phyloP scores from a whole-genome alignment of 2,888 invertebrate genomes.

The Eledona agricola region DNA sequence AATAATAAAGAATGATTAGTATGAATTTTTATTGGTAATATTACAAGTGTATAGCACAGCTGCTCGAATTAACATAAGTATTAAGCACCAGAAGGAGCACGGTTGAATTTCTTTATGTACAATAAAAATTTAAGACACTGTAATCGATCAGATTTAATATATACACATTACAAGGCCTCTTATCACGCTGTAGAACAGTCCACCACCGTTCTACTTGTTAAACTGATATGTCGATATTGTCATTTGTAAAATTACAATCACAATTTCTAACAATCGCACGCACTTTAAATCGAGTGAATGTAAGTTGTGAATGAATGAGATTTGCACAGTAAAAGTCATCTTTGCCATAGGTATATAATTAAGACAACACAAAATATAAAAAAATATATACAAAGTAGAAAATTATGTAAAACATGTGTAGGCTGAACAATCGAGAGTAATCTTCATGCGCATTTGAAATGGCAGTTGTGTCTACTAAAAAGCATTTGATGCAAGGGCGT shows the following conservation, averaged over 20 bases:
- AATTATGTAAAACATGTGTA: constrained; percentile 13
- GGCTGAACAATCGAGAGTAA: constrained; percentile 11
- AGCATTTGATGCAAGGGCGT: constrained; percentile 13
- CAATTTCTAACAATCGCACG: constrained; percentile 45
- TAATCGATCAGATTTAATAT: constrained; percentile 52
- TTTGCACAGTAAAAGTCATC: constrained; percentile 24
- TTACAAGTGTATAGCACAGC: constrained; percentile 54
- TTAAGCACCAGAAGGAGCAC: constrained; percentile 58
- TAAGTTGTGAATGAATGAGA: too few species aligned
- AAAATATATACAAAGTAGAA: constrained; percentile 25
- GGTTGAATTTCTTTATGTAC: constrained; percentile 51
- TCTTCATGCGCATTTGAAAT: too few species aligned
- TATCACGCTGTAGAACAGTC: constrained; percentile 58
- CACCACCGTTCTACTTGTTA: constrained; percentile 50
- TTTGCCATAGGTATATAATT: constrained; percentile 22
- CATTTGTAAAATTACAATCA: constrained; percentile 59
- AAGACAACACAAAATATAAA: constrained; percentile 9
- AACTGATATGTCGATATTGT: constrained; percentile 62
- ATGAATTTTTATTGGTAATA: constrained; percentile 42
- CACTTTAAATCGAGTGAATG: constrained; percentile 28
- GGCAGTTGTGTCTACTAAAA: too few species aligned
- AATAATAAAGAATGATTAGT: constrained; percentile 9
- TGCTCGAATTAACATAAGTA: constrained; percentile 57
- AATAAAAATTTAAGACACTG: constrained; percentile 52
- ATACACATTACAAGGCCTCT: constrained; percentile 59